Conservation (phyloP, 2,113 vertebrate genomes). For the Eulemur macaco region DNA sequence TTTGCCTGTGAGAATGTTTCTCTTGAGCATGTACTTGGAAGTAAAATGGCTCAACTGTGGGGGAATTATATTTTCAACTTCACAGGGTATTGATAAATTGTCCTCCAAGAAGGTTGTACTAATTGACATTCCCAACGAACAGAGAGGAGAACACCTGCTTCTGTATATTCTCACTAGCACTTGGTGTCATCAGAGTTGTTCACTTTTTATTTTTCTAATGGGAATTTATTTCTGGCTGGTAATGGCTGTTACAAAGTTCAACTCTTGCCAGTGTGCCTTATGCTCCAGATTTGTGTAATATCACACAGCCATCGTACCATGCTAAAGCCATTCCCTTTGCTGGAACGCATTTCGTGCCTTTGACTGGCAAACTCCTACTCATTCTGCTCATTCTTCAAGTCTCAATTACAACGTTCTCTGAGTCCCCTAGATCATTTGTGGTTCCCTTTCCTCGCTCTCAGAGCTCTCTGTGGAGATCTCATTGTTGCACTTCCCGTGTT, state of each 20-base stretch:
- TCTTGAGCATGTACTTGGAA: not conserved
- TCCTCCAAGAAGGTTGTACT: not conserved
- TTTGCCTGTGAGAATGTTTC: not conserved
- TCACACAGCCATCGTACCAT: not conserved
- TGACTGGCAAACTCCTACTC: not conserved
- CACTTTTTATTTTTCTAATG: constrained; percentile 14
- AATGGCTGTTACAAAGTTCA: constrained; percentile 11
- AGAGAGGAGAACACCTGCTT: not conserved
- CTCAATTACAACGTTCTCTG: not conserved
- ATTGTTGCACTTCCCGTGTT: not conserved
- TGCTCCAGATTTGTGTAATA: constrained; percentile 5
- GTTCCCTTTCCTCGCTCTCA: not conserved
- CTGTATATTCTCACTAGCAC: not conserved
- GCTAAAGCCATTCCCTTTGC: not conserved
- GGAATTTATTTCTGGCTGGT: constrained; percentile 43
- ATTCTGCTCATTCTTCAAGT: not conserved
- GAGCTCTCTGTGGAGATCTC: not conserved
- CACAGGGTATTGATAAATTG: not conserved
- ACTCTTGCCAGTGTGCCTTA: not conserved
- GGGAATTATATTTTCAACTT: not conserved
- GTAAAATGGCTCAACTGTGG: not conserved
- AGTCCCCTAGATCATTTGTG: not conserved
- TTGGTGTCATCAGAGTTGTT: not conserved
- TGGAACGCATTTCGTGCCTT: not conserved
- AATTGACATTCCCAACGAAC: not conserved